phyloP scores from a whole-genome alignment of 1,140 invertebrate genomes.

The Amphibalanus amphitrite region DNA sequence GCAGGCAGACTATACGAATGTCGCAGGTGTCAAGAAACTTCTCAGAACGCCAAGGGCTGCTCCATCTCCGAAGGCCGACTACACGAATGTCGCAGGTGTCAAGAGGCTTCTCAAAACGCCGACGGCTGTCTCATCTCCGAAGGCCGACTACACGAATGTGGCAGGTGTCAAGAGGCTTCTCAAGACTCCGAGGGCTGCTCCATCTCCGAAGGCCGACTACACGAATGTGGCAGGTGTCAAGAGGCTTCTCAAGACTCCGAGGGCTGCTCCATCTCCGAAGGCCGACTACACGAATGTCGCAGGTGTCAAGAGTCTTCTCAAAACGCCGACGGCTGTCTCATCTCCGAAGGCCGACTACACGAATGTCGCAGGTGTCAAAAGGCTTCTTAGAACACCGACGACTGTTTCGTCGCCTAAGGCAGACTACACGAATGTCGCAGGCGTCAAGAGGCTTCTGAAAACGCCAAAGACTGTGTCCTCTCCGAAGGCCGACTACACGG shows the following conservation, averaged over 20 bases:
- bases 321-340: too few species aligned
- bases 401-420: too few species aligned
- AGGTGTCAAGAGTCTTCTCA: too few species aligned
- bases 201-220: neutral
- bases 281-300: too few species aligned
- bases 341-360: too few species aligned
- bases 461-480: too few species aligned
- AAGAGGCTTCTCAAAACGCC: neutral
- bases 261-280: too few species aligned
- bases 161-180: neutral
- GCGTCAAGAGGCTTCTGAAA: too few species aligned
- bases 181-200: neutral
- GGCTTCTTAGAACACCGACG: too few species aligned
- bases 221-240: neutral
- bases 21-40: constrained; percentile 14
- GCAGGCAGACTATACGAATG: constrained; percentile 10
- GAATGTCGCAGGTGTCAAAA: too few species aligned
- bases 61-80: neutral
- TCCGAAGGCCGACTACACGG: too few species aligned
- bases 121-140: neutral
- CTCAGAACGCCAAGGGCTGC: neutral
- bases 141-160: constrained; percentile 1
- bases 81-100: neutral
- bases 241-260: neutral
- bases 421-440: too few species aligned